Evolutionary conservation across 2,113 vertebrate genomes (phyloP), one percentile per base, ranked within the genome.

Genomic region (Microtus pennsylvanicus): DNA sequence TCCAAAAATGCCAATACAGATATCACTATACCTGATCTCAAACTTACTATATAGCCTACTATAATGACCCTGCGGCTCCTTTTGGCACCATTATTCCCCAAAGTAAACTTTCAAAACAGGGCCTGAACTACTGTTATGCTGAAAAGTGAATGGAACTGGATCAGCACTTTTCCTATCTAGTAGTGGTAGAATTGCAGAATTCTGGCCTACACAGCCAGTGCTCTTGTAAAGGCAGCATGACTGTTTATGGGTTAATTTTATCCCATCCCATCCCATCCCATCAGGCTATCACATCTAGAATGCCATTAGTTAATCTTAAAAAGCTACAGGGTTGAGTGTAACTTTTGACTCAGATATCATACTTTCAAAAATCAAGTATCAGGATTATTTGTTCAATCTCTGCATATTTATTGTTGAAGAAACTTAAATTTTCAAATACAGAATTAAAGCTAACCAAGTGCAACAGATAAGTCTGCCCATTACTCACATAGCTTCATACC

Each of bases 391-490:
- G 65, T 97, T 97, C 95, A 97, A 95, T 94, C 97, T 96, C 96
- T 98, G 94, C 94, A 98, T 96, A 95, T 98, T 98, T 98, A 98
- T 98, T 98, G 93, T 95, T 96, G 90, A 97, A 93, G 67, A 98
- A 97, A 92, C 86, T 98, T 96, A 87, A 61, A 96, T 93, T 96
- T 97, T 97, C 91, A 91, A 97, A 96, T 97, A 98, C 98, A 98
- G 94, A 98, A 93, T 96, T 96, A 97, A 96, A 98, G 94, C 98
- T 87, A 76, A 97, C 96, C 91, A 96, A 97, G 94, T 96, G 96
- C 93, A 97, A 96, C 96, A 98, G 96, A 69, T 47, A 94, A 90
- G 78, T 76, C 97, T 97, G 95, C 95, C 93, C 74, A 72, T 97
- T 10, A 33, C 45, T 1, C 74, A 77, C 0, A 0, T 0, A 91